A percentile compares a stretch with the other conserved stretches of the same genome.
phyloP scores from a whole-genome alignment of 2,797 vertebrate genomes.

The Sphaeramia orbicularis region DNA sequence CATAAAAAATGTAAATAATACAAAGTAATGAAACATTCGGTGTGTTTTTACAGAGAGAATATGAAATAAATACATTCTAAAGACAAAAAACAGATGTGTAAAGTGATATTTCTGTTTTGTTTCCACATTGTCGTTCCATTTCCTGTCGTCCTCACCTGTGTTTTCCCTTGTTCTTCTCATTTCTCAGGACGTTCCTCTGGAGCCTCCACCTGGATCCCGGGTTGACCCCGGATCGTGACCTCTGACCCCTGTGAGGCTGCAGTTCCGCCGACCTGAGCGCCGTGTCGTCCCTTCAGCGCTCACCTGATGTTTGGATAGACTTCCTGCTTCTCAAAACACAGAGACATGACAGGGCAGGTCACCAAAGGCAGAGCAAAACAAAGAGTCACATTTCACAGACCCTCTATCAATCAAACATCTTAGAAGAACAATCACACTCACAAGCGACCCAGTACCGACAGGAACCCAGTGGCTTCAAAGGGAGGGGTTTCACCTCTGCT shows the following conservation, averaged over 20 bases:
- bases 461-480: constrained; percentile 75
- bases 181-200: constrained; percentile 9
- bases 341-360: constrained; percentile 82
- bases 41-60: no score
- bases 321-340: constrained; percentile 71
- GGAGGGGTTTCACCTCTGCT: constrained; percentile 55
- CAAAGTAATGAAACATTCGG: no score
- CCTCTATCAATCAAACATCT: constrained; percentile 85
- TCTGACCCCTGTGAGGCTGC: constrained; percentile 58
- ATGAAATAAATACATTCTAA: no score
- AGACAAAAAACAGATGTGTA: no score
- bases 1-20: no score
- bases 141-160: background rate
- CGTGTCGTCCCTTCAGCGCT: constrained; percentile 48
- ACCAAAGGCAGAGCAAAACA: constrained; percentile 73
- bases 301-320: constrained; percentile 75
- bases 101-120: no score
- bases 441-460: constrained; percentile 52
- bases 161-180: background rate
- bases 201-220: constrained; percentile 70
- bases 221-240: constrained; percentile 63
- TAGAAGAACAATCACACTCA: constrained; percentile 66
- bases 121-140: no score
- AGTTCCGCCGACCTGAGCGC: constrained; percentile 61
- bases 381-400: constrained; percentile 82